Conservation (phyloP, 2,888 invertebrate species). For the Stratiomys singularior region DNA sequence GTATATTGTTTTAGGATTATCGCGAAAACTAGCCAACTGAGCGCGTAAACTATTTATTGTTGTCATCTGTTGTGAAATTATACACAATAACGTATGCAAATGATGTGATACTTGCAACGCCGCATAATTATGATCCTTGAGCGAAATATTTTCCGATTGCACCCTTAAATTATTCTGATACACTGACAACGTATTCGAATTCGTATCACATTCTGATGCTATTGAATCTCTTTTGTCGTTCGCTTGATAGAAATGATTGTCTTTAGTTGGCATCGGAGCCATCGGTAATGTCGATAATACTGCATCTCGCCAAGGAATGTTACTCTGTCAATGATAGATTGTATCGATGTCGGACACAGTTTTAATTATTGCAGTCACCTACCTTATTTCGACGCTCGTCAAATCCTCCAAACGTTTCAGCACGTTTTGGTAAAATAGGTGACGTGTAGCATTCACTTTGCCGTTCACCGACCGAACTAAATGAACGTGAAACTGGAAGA, state of each 20-base stretch:
- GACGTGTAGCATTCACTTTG: slow-evolving; percentile 87
- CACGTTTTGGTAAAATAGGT: slow-evolving; percentile 88
- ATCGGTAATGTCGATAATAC: slow-evolving; percentile 66
- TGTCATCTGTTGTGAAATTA: slow-evolving; percentile 90
- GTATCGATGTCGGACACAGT: background rate
- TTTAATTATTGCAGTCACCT: slow-evolving; percentile 13
- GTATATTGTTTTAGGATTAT: slow-evolving; percentile 69
- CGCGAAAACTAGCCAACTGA: slow-evolving; percentile 78
- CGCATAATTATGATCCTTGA: slow-evolving; percentile 69
- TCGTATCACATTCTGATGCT: slow-evolving; percentile 49
- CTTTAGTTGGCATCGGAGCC: slow-evolving; percentile 59
- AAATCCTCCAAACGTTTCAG: slow-evolving; percentile 97
- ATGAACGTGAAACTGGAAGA: slow-evolving; percentile 85
- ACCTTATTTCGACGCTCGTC: slow-evolving; percentile 71
- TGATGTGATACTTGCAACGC: slow-evolving; percentile 87
- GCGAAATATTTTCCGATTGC: slow-evolving; percentile 55
- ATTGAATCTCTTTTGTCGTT: slow-evolving; percentile 50
- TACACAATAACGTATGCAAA: slow-evolving; percentile 85
- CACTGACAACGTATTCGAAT: slow-evolving; percentile 47
- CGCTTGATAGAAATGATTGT: slow-evolving; percentile 53
- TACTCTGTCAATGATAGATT: slow-evolving; percentile 50
- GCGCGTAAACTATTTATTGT: slow-evolving; percentile 81
- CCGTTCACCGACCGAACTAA: slow-evolving; percentile 93
- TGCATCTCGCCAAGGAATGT: slow-evolving; percentile 67
- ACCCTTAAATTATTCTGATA: slow-evolving; percentile 53